Percentiles rank a stretch among this genome's conserved stretches.
These are phyloP conservation scores for Enteromius anoplus DNA, from an alignment of 2,797 vertebrate genomes.

Conservation along the genomic window DNA sequence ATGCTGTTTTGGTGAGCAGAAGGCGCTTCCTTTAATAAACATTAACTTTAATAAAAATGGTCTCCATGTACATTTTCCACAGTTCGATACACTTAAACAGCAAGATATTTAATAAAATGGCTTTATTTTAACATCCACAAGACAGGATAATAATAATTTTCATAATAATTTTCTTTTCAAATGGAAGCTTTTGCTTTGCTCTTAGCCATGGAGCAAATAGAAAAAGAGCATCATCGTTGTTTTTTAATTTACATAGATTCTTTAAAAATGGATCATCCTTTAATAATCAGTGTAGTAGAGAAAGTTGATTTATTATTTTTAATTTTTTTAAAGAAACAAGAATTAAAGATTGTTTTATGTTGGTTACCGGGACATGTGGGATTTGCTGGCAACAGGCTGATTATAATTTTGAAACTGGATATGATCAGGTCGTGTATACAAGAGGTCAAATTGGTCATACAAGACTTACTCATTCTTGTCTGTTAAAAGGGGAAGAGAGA, in stretches of 20 bases:
- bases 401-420: too few relatives aligned
- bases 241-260: too few relatives aligned
- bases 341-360: neutral
- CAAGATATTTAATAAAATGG: neutral
- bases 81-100: neutral
- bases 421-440: too few relatives aligned
- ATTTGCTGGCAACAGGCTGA: neutral
- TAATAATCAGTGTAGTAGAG: too few relatives aligned
- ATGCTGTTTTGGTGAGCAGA: neutral
- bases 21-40: neutral
- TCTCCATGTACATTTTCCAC: neutral
- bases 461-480: too few relatives aligned
- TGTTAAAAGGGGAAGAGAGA: too few relatives aligned
- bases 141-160: neutral
- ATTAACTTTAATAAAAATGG: neutral
- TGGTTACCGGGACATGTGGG: neutral
- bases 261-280: too few relatives aligned
- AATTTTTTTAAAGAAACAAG: neutral
- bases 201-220: too few relatives aligned
- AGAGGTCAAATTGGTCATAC: too few relatives aligned
- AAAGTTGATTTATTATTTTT: too few relatives aligned
- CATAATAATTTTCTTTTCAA: neutral
- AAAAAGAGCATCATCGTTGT: too few relatives aligned
- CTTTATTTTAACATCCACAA: neutral
- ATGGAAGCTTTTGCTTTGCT: too few relatives aligned